Conservation (phyloP, 2,113 vertebrate species). For the Lontra canadensis region DNA sequence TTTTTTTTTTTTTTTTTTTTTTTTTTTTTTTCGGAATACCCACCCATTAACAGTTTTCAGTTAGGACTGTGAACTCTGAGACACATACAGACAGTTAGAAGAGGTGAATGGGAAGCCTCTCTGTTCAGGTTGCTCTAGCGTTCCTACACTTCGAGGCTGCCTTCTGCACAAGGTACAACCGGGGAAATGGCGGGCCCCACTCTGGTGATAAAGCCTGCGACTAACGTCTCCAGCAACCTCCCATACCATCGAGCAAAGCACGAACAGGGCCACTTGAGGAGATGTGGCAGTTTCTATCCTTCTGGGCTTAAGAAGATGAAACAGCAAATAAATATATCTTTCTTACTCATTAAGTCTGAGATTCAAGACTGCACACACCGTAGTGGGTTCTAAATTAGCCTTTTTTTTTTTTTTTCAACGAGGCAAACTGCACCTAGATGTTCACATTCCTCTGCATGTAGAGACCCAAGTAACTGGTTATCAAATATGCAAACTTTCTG, state of each 20-base stretch:
- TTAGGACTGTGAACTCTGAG: neutral
- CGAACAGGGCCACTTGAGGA: neutral
- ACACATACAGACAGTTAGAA: neutral
- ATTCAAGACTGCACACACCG: neutral
- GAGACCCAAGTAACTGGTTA: constrained; percentile 12
- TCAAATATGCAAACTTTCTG: neutral
- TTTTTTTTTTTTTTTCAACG: neutral
- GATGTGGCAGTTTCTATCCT: neutral
- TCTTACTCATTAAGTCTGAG: neutral
- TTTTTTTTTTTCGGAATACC: neutral
- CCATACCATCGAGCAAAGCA: neutral
- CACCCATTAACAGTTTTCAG: neutral
- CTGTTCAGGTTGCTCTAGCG: neutral
- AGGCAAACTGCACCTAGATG: neutral
- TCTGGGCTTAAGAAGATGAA: neutral
- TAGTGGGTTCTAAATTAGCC: neutral
- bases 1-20: too few relatives aligned
- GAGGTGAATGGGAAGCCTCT: neutral
- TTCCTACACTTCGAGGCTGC: neutral
- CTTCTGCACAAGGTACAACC: fast-evolving
- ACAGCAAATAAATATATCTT: neutral
- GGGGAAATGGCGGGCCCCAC: neutral
- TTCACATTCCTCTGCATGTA: constrained; percentile 23
- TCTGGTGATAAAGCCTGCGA: neutral
- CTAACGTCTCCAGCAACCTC: neutral